Evolutionary conservation across 2,888 invertebrate species (phyloP), one percentile per base, ranked within the genome.

Genomic region (Sarcophaga subvicina): DNA sequence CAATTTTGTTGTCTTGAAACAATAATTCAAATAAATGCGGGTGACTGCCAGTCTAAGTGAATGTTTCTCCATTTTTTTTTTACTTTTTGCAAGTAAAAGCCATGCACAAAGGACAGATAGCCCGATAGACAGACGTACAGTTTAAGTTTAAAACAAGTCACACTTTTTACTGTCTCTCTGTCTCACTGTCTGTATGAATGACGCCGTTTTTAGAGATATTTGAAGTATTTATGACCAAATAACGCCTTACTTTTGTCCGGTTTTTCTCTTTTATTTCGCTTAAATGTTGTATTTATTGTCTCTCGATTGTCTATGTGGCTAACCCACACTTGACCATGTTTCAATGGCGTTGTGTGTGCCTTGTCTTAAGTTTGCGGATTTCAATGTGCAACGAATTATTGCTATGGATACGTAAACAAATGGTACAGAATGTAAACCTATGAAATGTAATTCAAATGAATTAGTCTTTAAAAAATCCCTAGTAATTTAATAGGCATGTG

Each of bases 271-370:
- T 71, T 14, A 47, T n/a, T 66, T 11, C 25, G 47, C 5, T 54
- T 62, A 22, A 25, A 49, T 67, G 14, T 49, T 47, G 2, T 20
- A 63, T 27, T 47, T 20, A 37, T 63, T 80, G n/a, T 49, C 37
- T 73, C 76, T 17, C 45, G 4, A 25, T 75, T 70, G 75, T 67
- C 71, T 76, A 45, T 62, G 17, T 62, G 10, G 10, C 17, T 75
- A 81, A 70, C 86, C 83, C 86, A 83, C 86, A 80, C 86, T 86
- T 86, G 86, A 80, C 78, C 80, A 75, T 80, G 75, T 78, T 80
- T 71, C 11, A 22, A 47, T 72, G 47, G 47, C 45, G 25, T 72
- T 54, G 59, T 54, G 17, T 25, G 37, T 37, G 20, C 20, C 20
- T 20, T 20, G 37, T 37, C 37, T 70, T 8, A 20, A 17, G 2